A percentile compares a stretch with the other conserved stretches of the same genome.
phyloP scores from a whole-genome alignment of 2,113 vertebrate genomes.

The Peromyscus leucopus region DNA sequence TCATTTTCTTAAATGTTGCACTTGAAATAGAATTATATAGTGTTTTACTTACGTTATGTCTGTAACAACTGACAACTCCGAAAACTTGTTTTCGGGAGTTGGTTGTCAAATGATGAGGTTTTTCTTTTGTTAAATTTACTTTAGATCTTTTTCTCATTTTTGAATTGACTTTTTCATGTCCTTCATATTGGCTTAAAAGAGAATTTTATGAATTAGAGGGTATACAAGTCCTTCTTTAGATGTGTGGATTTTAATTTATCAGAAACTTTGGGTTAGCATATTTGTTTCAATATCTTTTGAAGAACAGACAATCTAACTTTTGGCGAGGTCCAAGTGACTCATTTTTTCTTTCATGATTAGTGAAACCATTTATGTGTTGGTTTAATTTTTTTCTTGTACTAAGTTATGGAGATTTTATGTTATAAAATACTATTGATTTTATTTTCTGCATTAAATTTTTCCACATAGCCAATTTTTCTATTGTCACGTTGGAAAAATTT shows the following conservation, averaged over 20 bases:
- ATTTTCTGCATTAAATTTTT: not conserved
- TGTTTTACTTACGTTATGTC: not conserved
- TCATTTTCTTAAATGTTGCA: not conserved
- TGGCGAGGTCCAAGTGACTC: not conserved
- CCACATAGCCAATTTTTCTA: not conserved
- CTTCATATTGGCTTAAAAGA: not conserved
- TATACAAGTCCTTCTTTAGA: not conserved
- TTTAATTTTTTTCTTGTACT: not conserved
- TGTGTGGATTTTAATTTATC: not conserved
- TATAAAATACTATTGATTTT: not conserved
- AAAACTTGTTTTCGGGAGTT: not conserved
- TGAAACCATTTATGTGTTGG: constrained; percentile 4
- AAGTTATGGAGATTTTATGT: not conserved
- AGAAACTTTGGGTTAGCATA: not conserved
- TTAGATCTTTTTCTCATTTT: not conserved
- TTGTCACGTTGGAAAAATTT: not conserved
- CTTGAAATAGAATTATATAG: not conserved
- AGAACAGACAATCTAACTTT: not conserved
- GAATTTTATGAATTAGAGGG: not conserved
- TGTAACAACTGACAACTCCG: not conserved
- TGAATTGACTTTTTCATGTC: not conserved
- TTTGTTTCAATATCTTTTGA: constrained; percentile 16
- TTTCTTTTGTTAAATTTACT: constrained; percentile 36
- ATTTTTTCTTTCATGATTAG: constrained; percentile 21
- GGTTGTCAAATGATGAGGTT: not conserved